phyloP scores from a whole-genome alignment of 2,797 vertebrate genomes.

The Pangasius macronema region DNA sequence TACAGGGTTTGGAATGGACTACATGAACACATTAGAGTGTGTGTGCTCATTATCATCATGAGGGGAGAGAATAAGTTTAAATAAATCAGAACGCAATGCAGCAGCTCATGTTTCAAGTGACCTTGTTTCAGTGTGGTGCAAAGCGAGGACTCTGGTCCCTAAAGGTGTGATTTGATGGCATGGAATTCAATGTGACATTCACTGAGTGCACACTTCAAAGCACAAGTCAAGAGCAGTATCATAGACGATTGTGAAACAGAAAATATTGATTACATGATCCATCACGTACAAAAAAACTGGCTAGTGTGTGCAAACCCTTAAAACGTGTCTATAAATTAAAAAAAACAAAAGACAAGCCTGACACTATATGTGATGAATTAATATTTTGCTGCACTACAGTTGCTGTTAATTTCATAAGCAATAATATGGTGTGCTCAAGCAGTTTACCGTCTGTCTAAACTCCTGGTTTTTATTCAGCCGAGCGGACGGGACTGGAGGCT shows the following conservation, averaged over 20 bases:
- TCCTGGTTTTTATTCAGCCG: not conserved
- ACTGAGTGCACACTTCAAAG: not conserved
- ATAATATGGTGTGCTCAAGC: conserved; percentile 8
- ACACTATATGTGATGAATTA: conserved; percentile 33
- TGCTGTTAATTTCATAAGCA: conserved; percentile 11
- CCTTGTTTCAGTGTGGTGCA: not conserved
- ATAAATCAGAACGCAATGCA: not conserved
- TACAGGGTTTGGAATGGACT: not conserved
- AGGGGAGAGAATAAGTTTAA: not conserved
- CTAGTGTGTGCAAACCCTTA: not conserved
- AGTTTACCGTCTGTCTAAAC: not conserved
- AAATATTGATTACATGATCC: not conserved
- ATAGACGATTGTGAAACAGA: not conserved
- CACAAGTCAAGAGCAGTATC: not conserved
- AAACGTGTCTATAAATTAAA: conserved; percentile 6
- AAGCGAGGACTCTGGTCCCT: not conserved
- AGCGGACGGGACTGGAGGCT: not conserved
- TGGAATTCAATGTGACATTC: not conserved
- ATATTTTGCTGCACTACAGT: conserved; percentile 11
- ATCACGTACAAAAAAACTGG: not conserved
- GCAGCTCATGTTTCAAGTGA: not conserved
- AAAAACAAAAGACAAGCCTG: not conserved
- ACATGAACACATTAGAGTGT: not conserved
- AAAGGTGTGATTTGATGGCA: not conserved
- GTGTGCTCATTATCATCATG: not conserved